phyloP scores from a whole-genome alignment of 2,113 vertebrate species.

The Elaphurus davidianus region DNA sequence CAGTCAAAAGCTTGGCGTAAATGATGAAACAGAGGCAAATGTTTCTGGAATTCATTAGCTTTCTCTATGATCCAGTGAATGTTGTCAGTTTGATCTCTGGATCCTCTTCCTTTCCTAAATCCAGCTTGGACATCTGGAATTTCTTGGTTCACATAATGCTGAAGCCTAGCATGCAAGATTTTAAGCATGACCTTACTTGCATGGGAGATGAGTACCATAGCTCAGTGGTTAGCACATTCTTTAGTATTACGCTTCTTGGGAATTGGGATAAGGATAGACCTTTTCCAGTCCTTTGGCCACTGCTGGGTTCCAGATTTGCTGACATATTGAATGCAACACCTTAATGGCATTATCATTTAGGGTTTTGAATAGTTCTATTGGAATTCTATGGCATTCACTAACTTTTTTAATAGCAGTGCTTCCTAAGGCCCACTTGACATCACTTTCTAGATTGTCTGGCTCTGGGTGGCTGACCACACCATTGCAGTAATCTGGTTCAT shows the following conservation, averaged over 20 bases:
- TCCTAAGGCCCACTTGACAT: background rate
- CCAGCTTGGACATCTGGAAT: background rate
- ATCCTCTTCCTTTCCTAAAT: background rate
- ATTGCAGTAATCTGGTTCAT: background rate
- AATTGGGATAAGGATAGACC: background rate
- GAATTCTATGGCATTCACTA: background rate
- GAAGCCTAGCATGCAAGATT: background rate
- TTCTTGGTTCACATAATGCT: background rate
- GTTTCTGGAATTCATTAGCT: background rate
- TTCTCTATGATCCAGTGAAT: background rate
- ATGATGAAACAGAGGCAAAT: background rate
- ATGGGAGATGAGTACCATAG: background rate
- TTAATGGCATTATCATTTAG: background rate
- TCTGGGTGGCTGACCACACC: background rate
- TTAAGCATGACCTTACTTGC: background rate
- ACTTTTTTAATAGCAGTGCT: background rate
- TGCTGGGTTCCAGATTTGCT: background rate
- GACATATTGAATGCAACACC: background rate
- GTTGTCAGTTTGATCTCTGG: background rate
- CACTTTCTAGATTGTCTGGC: background rate
- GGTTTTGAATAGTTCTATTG: background rate
- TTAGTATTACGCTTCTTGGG: background rate
- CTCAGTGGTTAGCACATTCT: background rate
- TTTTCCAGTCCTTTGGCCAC: background rate
- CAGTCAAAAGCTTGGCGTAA: background rate